Percentiles rank a stretch among this genome's conserved stretches.
Evolutionary conservation across 2,113 vertebrate species (phyloP).

Genomic region (Cyprinodon brontotheroides): DNA sequence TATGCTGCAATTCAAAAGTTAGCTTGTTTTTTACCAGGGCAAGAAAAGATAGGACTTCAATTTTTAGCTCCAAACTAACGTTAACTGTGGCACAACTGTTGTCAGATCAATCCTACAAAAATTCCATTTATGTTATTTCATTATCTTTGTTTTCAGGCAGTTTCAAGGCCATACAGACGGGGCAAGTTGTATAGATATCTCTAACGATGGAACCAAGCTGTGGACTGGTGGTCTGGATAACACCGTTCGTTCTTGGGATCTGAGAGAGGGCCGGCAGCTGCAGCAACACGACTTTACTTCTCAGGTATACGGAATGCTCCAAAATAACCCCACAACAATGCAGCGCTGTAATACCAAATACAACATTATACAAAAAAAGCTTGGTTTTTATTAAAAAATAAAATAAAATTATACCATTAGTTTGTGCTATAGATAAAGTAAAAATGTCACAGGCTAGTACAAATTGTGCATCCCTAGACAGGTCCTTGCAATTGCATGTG

Average conservation of each 20-base stretch:
- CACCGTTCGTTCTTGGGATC: slow-evolving; percentile 95
- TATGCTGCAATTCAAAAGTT: too few relatives aligned
- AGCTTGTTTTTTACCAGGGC: too few relatives aligned
- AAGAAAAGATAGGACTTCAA: too few relatives aligned
- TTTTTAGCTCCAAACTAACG: too few relatives aligned
- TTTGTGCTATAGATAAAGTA: slow-evolving; percentile 15
- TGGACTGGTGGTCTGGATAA: slow-evolving; percentile 97
- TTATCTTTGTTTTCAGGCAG: slow-evolving; percentile 75
- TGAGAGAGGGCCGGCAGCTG: slow-evolving; percentile 93
- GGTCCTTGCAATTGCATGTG: slow-evolving; percentile 27
- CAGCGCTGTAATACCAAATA: background rate
- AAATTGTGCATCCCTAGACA: slow-evolving; percentile 31
- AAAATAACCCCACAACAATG: background rate
- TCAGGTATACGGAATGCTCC: slow-evolving; percentile 78
- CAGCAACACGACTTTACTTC: slow-evolving; percentile 98
- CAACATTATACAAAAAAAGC: background rate
- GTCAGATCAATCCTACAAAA: too few relatives aligned
- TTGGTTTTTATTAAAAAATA: slow-evolving; percentile 3
- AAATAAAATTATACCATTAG: slow-evolving; percentile 13
- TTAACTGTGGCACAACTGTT: too few relatives aligned
- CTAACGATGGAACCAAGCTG: slow-evolving; percentile 93
- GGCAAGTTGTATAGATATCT: slow-evolving; percentile 97
- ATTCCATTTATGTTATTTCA: too few relatives aligned
- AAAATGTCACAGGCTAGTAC: slow-evolving; percentile 25
- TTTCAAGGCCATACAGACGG: slow-evolving; percentile 97